Percentiles rank a stretch among this genome's conserved stretches.
Conservation (phyloP, 2,797 vertebrate species). For the Acipenser ruthenus region DNA sequence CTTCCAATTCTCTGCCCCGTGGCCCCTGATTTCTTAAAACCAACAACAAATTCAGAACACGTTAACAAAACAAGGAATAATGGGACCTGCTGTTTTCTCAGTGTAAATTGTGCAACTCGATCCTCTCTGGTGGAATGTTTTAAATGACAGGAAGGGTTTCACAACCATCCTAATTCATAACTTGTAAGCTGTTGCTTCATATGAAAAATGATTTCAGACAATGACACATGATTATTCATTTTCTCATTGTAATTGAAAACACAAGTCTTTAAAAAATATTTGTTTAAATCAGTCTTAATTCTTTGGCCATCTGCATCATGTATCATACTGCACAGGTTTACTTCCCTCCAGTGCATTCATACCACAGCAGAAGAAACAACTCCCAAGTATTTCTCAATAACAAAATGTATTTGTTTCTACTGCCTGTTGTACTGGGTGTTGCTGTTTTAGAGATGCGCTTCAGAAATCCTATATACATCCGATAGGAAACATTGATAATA, state of each 20-base stretch:
- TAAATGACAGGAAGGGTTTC: slow-evolving; percentile 22
- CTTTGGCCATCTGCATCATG: not conserved
- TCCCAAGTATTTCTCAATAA: no score
- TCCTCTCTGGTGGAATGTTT: slow-evolving; percentile 25
- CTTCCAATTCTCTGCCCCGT: no score
- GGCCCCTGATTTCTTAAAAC: not conserved
- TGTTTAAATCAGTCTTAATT: slow-evolving; percentile 6
- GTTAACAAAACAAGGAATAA: slow-evolving; percentile 17
- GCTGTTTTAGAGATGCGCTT: no score
- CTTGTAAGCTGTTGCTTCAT: slow-evolving; percentile 17
- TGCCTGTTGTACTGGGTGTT: no score
- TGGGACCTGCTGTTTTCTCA: slow-evolving; percentile 21
- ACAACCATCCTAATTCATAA: slow-evolving; percentile 25
- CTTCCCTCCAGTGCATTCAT: no score
- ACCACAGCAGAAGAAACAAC: no score
- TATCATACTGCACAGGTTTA: no score
- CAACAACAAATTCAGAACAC: slow-evolving; percentile 1
- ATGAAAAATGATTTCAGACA: slow-evolving; percentile 25
- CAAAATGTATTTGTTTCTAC: no score
- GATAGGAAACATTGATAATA: no score
- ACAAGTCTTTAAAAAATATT: slow-evolving; percentile 10
- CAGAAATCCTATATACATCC: no score
- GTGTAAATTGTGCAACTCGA: slow-evolving; percentile 10
- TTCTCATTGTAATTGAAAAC: slow-evolving; percentile 19
- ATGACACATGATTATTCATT: slow-evolving; percentile 19